A percentile compares a stretch with the other conserved stretches of the same genome.
These are phyloP conservation scores for Florisuga fusca DNA, from an alignment of 2,797 vertebrate species.

Conservation along the genomic window DNA sequence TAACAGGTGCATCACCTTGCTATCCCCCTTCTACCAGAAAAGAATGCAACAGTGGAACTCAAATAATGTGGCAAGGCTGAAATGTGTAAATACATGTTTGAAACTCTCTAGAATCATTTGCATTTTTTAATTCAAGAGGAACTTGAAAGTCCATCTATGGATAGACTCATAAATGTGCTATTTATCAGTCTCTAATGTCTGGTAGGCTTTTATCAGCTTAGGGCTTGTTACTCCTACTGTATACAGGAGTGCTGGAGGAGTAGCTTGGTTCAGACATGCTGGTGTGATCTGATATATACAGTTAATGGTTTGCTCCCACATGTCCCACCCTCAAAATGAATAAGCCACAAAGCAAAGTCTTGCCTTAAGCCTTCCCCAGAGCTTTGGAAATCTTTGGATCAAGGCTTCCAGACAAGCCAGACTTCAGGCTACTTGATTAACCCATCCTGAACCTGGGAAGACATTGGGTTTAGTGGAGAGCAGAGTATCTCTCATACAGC, in stretches of 20 bases:
- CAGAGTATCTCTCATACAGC: neutral
- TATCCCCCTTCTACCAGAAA: neutral
- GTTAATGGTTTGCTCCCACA: neutral
- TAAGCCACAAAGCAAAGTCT: neutral
- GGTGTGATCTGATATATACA: neutral
- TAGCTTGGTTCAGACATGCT: neutral
- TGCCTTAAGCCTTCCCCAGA: neutral
- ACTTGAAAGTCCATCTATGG: neutral
- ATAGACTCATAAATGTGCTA: neutral
- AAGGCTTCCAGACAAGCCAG: neutral
- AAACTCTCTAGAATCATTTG: neutral
- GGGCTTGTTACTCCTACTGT: neutral
- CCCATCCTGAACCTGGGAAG: neutral
- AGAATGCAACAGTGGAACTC: neutral
- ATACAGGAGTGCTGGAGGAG: neutral
- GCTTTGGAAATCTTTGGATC: neutral
- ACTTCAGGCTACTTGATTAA: neutral
- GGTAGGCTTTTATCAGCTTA: neutral
- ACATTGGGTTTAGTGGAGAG: neutral
- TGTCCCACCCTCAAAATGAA: neutral
- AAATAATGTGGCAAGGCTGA: neutral
- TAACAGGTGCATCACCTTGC: neutral
- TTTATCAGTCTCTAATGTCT: neutral
- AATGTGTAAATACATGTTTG: neutral
- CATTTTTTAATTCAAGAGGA: neutral